Base-by-base conservation (phyloP, 37 sponge, comb jelly and placozoan species). In the Agelas oroides region DNA sequence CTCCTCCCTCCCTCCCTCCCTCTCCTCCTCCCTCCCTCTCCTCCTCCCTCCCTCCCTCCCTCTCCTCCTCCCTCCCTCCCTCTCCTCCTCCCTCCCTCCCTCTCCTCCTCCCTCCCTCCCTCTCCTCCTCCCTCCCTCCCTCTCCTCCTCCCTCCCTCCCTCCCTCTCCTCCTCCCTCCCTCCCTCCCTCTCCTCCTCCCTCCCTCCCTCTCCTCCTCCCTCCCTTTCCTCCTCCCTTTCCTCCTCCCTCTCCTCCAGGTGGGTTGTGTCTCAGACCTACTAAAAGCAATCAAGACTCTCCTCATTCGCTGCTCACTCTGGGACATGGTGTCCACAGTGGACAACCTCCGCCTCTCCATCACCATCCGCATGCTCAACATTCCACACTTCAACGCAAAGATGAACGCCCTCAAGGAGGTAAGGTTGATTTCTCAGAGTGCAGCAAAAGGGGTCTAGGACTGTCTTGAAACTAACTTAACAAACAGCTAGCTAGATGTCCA, bases 361-460 rank as follows among this genome's bases (percentile, higher is more conserved):
- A 93, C 95, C 8, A 57, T 90, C 20, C 64, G 91, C 31, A 96
- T 96, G 97, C 76, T 96, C 12, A 89, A 96, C 68, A 96, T 89
- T 23, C 87, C 99, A 11, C 99, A 98, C 75, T 98, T 96, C 79
- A 98, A 94, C 80, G 93, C 97, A 37, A 98, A 96, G 77, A 98
- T 98, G 99, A 98, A 98, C 54, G 95, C 93, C 23, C 89, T 98
- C 33, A 98, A 94, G 55, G 99, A 98, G 89, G 91, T 96, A 75
- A 27, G 79, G n/a, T n/a, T n/a, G n/a, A n/a, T n/a, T n/a, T n/a
- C n/a, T n/a, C n/a, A 21, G 19, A 41, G 11, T 31, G 17, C 17
- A n/a, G n/a, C 57, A 39, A 1, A 5, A 8, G 75, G 53, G 53
- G 53, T n/a, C 19, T 38, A 74, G 3, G 27, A 24, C 23, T 52